phyloP scores from a whole-genome alignment of 2,888 invertebrate genomes.

The Harpalus rufipes region DNA sequence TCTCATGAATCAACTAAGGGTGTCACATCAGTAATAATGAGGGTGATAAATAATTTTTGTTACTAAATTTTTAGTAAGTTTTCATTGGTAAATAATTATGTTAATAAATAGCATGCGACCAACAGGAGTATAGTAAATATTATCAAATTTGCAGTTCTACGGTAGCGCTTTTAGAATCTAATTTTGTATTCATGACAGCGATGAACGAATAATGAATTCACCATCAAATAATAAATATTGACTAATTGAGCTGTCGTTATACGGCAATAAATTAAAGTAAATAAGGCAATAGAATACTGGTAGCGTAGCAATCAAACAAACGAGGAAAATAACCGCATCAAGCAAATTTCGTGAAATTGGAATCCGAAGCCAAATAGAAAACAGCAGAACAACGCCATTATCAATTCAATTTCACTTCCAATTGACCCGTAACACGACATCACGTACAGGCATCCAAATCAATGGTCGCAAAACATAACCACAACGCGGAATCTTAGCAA shows the following conservation, averaged over 20 bases:
- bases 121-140: no score
- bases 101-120: no score
- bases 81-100: no score
- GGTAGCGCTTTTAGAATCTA: no score
- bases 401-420: slow-evolving; percentile 52
- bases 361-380: slow-evolving; percentile 21
- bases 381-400: slow-evolving; percentile 49
- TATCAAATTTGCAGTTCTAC: no score
- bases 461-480: slow-evolving; percentile 51
- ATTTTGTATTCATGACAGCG: no score
- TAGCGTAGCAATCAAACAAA: slow-evolving; percentile 36
- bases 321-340: slow-evolving; percentile 18
- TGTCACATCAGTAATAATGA: no score
- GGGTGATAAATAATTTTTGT: no score
- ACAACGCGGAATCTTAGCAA: slow-evolving; percentile 45
- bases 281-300: slow-evolving; percentile 23
- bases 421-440: slow-evolving; percentile 58
- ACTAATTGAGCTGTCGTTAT: neutral
- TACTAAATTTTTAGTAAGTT: no score
- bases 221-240: neutral
- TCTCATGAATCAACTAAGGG: no score
- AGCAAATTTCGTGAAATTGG: slow-evolving; percentile 24
- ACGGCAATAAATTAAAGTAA: slow-evolving; percentile 11
- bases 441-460: slow-evolving; percentile 59
- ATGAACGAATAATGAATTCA: neutral